Evolutionary conservation across 2,113 vertebrate species (phyloP), one percentile per base, ranked within the genome.

Genomic region (Siniperca knerii): DNA sequence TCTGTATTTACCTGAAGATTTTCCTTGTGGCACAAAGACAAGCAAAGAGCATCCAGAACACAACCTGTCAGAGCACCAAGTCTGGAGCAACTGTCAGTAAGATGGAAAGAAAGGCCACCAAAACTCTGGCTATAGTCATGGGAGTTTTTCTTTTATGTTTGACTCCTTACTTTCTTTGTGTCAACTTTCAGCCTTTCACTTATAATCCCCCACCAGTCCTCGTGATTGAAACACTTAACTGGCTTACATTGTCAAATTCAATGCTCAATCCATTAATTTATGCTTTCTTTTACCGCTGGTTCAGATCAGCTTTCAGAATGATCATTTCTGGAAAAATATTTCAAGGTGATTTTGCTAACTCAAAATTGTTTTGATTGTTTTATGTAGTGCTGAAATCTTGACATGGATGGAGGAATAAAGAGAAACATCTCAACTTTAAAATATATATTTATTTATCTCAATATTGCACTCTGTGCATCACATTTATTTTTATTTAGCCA

Each of bases 191-290:
- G 52, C 52, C 52, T 21, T 8, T 21, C 18, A 2, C 20, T 21
- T 54, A 54, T 21, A 20, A 54, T 21, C 18, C 52, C 52, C 33
- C 61, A 37, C 61, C 61, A 64, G 57, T 60, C 0, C 7, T 20
- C 21, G 20, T 54, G 52, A 54, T 71, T 52, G 82, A 82, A 58
- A 52, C 65, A 18, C 70, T 87, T 1, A 71, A 62, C 25, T 87
- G 86, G 86, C 72, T 87, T 0, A 55, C 72, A 0, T 8, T 77
- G 16, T 78, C 82, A 25, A 85, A 88, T 71, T 88, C 87, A 35
- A 83, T 86, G 83, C 21, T 89, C 6, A 89, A 89, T 74, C 87
- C 87, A 1, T 62, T 86, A 1, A 77, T 89, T 29, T 86, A 89
- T 58, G 80, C 72, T 18, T 86, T 86, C 42, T 67, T 67, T 67